Evolutionary conservation across 2,797 vertebrate species (phyloP).

Genomic region (Karalla daura): DNA sequence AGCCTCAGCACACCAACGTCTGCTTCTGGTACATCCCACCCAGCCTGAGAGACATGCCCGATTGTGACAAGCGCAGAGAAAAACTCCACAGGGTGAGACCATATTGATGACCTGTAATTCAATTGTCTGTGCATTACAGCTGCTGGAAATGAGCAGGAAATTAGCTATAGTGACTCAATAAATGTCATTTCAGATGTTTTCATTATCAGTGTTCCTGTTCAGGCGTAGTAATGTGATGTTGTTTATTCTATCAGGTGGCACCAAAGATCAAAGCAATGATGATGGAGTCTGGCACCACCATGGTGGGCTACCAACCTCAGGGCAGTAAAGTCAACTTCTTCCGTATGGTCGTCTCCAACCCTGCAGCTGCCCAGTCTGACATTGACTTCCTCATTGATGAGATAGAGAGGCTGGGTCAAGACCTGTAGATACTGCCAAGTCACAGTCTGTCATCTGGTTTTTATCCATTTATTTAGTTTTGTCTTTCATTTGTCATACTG

Average conservation of each 20-base stretch:
- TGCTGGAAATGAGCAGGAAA: neutral
- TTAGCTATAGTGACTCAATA: no score
- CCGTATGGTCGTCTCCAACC: slow-evolving; percentile 98
- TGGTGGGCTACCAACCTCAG: slow-evolving; percentile 99
- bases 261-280: slow-evolving; percentile 98
- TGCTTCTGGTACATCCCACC: slow-evolving; percentile 99
- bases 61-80: slow-evolving; percentile 89
- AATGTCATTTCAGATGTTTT: no score
- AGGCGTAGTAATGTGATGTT: no score
- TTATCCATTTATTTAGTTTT: no score
- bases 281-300: slow-evolving; percentile 98
- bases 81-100: slow-evolving; percentile 90
- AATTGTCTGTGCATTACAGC: no score
- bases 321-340: slow-evolving; percentile 98
- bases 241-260: slow-evolving; percentile 85
- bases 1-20: slow-evolving; percentile 99
- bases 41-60: slow-evolving; percentile 90
- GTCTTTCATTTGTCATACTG: slow-evolving; percentile 43
- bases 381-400: slow-evolving; percentile 98
- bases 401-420: slow-evolving; percentile 95
- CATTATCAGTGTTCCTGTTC: no score
- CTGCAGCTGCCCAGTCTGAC: slow-evolving; percentile 94
- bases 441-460: no score
- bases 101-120: neutral
- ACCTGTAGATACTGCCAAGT: slow-evolving; percentile 92